Conservation (phyloP, 2,797 vertebrate genomes). For the Pangasius djambal region DNA sequence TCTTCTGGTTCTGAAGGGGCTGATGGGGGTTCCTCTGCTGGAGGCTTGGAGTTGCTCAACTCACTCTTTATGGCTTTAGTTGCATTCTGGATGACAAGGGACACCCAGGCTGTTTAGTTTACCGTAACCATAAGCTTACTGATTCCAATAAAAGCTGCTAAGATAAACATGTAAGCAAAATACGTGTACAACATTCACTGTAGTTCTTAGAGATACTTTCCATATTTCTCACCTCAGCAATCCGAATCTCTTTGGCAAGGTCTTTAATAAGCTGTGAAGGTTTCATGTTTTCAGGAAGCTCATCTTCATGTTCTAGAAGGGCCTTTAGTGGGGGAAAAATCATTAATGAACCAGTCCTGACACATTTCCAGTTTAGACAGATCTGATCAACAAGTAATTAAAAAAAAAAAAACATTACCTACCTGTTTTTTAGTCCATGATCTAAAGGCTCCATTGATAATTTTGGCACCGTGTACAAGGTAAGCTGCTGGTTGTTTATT, state of each 20-base stretch:
- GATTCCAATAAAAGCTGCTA: neutral
- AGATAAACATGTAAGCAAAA: neutral
- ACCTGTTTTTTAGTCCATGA: slow-evolving; percentile 99
- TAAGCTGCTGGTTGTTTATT: slow-evolving; percentile 92
- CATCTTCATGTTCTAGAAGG: slow-evolving; percentile 94
- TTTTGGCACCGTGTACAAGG: slow-evolving; percentile 96
- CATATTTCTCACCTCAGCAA: slow-evolving; percentile 86
- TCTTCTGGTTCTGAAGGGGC: slow-evolving; percentile 82
- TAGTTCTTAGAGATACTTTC: neutral
- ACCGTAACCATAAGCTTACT: neutral
- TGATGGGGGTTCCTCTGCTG: slow-evolving; percentile 79
- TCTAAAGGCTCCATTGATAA: slow-evolving; percentile 97
- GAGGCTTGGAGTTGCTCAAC: slow-evolving; percentile 76
- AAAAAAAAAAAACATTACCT: neutral
- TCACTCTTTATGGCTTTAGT: slow-evolving; percentile 90
- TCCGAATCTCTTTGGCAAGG: slow-evolving; percentile 97
- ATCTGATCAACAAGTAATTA: slow-evolving; percentile 1
- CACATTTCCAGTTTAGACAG: slow-evolving; percentile 7
- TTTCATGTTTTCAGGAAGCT: slow-evolving; percentile 98
- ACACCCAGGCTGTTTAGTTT: neutral
- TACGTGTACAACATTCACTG: neutral
- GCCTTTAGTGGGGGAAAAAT: slow-evolving; percentile 74
- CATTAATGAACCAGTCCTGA: slow-evolving; percentile 10
- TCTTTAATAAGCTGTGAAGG: slow-evolving; percentile 98
- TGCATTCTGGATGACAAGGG: slow-evolving; percentile 73